Evolutionary conservation across 2,113 vertebrate species (phyloP).

Genomic region (Aegithalos caudatus): DNA sequence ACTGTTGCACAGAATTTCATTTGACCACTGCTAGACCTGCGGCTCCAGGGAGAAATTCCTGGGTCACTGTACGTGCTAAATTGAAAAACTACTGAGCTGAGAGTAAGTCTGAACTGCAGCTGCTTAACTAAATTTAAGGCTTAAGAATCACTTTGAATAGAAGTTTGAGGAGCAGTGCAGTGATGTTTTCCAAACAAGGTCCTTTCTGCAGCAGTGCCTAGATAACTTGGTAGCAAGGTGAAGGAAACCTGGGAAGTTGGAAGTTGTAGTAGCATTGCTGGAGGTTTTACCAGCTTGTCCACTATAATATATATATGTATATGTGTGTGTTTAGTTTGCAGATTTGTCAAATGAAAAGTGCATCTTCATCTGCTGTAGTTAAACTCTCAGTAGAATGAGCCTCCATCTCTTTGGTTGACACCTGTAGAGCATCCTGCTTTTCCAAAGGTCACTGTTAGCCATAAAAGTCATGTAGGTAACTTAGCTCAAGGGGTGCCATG

Average conservation of each 20-base stretch:
- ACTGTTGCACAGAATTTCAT: background rate
- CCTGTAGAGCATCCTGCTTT: background rate
- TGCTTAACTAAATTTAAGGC: background rate
- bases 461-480: fast-evolving
- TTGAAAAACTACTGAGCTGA: background rate
- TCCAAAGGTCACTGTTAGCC: background rate
- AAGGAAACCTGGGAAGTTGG: background rate
- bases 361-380: background rate
- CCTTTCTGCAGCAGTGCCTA: background rate
- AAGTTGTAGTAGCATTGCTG: background rate
- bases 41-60: background rate
- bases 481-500: background rate
- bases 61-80: background rate
- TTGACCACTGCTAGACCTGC: background rate
- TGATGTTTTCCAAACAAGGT: background rate
- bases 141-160: background rate
- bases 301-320: no score
- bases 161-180: background rate
- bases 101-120: background rate
- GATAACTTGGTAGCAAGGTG: background rate
- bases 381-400: background rate
- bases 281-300: background rate
- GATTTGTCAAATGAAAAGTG: background rate
- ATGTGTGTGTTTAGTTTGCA: background rate
- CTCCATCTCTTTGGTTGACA: background rate